Evolutionary conservation across 2,888 invertebrate genomes (phyloP), one percentile per base, ranked within the genome.

Genomic region (Caenorhabditis doughertyi): DNA sequence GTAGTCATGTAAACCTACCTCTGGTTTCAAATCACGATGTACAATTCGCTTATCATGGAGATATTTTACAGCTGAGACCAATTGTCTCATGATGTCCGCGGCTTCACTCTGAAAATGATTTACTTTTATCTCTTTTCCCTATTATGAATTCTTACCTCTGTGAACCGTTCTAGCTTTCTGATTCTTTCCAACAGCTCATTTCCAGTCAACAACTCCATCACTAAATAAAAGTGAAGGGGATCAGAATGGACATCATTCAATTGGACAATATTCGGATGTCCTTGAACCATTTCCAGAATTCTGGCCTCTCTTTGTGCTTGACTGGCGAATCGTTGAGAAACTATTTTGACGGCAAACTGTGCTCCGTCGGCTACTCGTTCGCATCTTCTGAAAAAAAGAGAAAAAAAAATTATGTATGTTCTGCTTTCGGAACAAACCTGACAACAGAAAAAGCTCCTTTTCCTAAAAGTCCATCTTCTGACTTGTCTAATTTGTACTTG

Each of bases 21-120:
- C 98, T 0, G 97, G 97, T 92, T 98, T 98, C 18, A 98, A 94
- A 92, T 98, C 98, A 35, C 97, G 93, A 92, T 98, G 98, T 70
- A 96, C 97, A 55, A 97, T 95, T 18, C 95, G 94, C 71, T 95
- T 93, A 25, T 94, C 93, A 93, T 97, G 97, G 94, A 98, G 95
- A 92, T 95, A 96, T 35, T 94, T 93, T 23, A 97, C 95, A 62
- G 96, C 97, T 18, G 95, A 94, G 0, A 96, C 95, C 53, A 98
- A 93, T 92, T 96, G 90, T 39, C 94, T 93, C 93, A 97, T 95
- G 72, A 98, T 94, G 9, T 94, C 93, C n/a, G 95, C 94, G 7
- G 97, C 96, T 86, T 94, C 94, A 0, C 53, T 58, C 53, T 49
- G 21, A 29, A 64, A 56, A 18, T 3, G 23, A 18, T 49, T 3